Evolutionary conservation across 2,113 vertebrate species (phyloP), one percentile per base, ranked within the genome.

Genomic region (Sterrhoptilus dennistouni): DNA sequence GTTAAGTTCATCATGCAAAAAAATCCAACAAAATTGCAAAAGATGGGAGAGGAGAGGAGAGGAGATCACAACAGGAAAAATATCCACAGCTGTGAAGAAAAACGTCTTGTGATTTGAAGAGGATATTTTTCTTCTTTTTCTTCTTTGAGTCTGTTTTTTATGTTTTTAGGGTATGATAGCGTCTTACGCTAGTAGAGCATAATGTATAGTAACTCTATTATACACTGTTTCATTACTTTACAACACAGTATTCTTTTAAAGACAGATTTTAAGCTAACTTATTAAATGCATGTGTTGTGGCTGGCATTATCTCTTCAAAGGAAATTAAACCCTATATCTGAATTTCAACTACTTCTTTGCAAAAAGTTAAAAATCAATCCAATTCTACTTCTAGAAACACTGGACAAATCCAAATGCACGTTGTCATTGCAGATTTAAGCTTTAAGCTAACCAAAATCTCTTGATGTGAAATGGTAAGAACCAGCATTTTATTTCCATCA

Each of bases 271-370:
- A 45, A 74, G 33, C 38, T 49, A 70, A 29, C 3, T 85, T 95
- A 84, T 68, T 93, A 76, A 84, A 90, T 84, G n/a, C 47, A 31
- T 54, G 38, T 75, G 60, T 53, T 81, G 52, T 79, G 6, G 29
- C 50, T 86, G 36, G 11, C 52, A 64, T 87, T 81, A 68, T 83
- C 42, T 56, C 64, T 94, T 87, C 80, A 92, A 92, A 79, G 84
- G 53, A 96, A 96, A 95, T 93, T 80, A 93, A 96, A 87, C 33
- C 15, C 57, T 77, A 20, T 66, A 68, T 84, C 76, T 87, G 61
- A 81, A 89, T 94, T 93, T 93, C 72, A 84, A 45, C 57, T 70
- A 40, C 50, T 89, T 66, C 38, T 95, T 89, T 83, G 74, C 40
- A 69, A 83, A 83, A 76, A 64, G 59, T 71, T 87, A 94, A 86